phyloP scores from a whole-genome alignment of 2,113 vertebrate genomes.

The Bettongia penicillata region DNA sequence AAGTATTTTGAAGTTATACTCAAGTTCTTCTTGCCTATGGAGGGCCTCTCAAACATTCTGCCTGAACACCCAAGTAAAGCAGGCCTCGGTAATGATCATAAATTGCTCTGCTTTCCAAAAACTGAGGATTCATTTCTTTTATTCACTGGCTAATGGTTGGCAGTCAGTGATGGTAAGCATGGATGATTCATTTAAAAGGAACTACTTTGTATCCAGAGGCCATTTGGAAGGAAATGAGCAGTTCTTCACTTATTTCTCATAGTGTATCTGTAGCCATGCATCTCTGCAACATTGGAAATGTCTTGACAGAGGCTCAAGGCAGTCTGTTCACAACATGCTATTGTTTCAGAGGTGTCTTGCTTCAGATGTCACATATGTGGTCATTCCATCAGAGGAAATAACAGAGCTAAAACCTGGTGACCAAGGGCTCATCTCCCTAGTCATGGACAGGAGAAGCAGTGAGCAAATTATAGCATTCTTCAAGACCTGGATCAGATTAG shows the following conservation, averaged over 20 bases:
- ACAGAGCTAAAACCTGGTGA: background rate
- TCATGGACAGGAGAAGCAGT: background rate
- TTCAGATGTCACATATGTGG: background rate
- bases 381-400: background rate
- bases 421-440: background rate
- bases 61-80: background rate
- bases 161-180: background rate
- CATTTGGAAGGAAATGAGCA: background rate
- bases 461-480: background rate
- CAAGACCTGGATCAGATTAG: no score
- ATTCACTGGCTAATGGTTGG: background rate
- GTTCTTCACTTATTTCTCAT: background rate
- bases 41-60: background rate
- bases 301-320: background rate
- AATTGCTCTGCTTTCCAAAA: background rate
- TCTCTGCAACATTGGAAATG: background rate
- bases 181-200: conserved; percentile 4
- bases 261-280: background rate
- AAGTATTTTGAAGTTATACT: background rate
- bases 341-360: background rate
- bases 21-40: background rate
- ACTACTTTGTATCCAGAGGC: background rate
- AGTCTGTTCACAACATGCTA: background rate
- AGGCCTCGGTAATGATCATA: background rate
- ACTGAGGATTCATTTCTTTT: background rate